Percentiles rank a stretch among this genome's conserved stretches.
phyloP scores from a whole-genome alignment of 1,140 invertebrate species.

The Metaphire vulgaris region DNA sequence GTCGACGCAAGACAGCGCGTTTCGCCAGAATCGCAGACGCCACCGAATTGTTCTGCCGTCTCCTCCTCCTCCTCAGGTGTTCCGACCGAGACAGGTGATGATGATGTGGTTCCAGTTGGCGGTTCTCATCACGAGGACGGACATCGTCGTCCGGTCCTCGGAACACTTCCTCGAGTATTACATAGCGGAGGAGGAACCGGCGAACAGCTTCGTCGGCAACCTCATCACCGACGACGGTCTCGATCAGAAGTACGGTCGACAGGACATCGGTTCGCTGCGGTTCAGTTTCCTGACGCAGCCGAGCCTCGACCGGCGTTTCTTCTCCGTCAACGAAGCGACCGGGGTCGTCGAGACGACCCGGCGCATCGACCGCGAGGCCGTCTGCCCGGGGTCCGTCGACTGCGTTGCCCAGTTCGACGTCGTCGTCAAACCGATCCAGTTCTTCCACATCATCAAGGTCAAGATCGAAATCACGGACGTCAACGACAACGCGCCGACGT shows the following conservation, averaged over 20 bases:
- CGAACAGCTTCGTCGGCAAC: conserved; percentile 14
- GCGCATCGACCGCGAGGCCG: conserved; percentile 22
- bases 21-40: no score
- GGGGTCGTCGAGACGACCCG: conserved; percentile 18
- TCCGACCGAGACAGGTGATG: no score
- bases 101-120: no score
- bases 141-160: no score
- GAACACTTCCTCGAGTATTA: conserved; percentile 17
- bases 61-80: no score
- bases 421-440: conserved; percentile 19
- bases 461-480: conserved; percentile 24
- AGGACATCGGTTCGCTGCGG: not conserved
- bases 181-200: conserved; percentile 13
- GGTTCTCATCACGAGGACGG: no score
- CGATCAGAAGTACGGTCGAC: not conserved
- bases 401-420: conserved; percentile 24
- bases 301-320: conserved; percentile 8
- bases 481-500: conserved; percentile 24
- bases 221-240: conserved; percentile 1
- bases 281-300: conserved; percentile 25
- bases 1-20: no score
- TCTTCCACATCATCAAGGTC: conserved; percentile 28
- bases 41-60: no score
- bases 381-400: conserved; percentile 20
- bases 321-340: conserved; percentile 15